These are phyloP conservation scores for Eptatretus burgeri DNA, from an alignment of 2,113 vertebrate species.

Conservation along the genomic window DNA sequence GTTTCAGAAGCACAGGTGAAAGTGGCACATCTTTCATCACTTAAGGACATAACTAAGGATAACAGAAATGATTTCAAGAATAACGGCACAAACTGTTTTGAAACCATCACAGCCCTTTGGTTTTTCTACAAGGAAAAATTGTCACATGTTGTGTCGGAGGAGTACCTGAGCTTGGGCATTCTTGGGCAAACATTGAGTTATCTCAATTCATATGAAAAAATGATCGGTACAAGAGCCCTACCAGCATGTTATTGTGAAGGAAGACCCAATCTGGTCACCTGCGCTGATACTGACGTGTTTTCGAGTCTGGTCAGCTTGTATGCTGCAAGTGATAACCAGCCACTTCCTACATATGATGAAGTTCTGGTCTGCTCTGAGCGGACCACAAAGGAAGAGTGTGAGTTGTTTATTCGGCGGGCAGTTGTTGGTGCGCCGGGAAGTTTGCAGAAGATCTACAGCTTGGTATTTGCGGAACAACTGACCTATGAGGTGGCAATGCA, in stretches of 20 bases:
- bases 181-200: conserved; percentile 29
- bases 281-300: conserved; percentile 18
- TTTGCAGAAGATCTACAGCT: conserved; percentile 20
- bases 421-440: conserved; percentile 12
- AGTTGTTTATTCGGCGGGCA: conserved; percentile 26
- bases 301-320: conserved; percentile 18
- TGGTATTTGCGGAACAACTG: conserved; percentile 22
- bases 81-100: too few species aligned
- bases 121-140: not conserved
- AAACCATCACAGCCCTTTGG: not conserved
- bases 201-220: conserved; percentile 15
- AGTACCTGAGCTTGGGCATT: conserved; percentile 14
- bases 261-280: conserved; percentile 21
- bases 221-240: conserved; percentile 17
- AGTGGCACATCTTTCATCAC: too few species aligned
- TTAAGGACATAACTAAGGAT: too few species aligned
- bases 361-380: conserved; percentile 22
- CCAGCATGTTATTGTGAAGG: conserved; percentile 18
- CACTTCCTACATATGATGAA: conserved; percentile 22
- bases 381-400: conserved; percentile 23
- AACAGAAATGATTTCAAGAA: too few species aligned
- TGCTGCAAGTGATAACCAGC: conserved; percentile 14
- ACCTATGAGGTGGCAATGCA: conserved; percentile 22
- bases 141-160: conserved; percentile 1
- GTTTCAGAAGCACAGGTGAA: too few species aligned